These are phyloP conservation scores for Rhinichthys klamathensis DNA, from an alignment of 2,113 vertebrate species.

Conservation along the genomic window DNA sequence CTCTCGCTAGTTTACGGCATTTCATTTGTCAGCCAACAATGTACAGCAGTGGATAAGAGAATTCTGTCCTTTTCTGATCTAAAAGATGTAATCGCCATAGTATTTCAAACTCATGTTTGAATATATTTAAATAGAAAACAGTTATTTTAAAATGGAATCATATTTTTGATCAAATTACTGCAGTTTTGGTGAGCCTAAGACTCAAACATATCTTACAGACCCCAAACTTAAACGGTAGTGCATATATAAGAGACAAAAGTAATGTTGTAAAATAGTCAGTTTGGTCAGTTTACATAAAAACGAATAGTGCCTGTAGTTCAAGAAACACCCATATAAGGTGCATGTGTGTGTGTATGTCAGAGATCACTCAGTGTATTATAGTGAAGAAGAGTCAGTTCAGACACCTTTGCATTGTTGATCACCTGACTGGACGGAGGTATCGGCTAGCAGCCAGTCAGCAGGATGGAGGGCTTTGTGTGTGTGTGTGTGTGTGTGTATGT, in stretches of 20 bases:
- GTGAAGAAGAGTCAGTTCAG: not conserved
- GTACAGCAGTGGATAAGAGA: not conserved
- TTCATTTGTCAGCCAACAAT: not conserved
- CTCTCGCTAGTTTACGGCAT: not conserved
- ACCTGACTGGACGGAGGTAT: slow-evolving; percentile 20
- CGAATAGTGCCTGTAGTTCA: not conserved
- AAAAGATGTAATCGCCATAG: not conserved
- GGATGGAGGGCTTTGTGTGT: not conserved
- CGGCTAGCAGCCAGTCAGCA: slow-evolving; percentile 35
- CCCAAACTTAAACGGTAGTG: not conserved
- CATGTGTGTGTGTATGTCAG: not conserved
- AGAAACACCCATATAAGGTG: not conserved
- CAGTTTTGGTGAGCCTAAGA: not conserved
- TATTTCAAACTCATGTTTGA: not conserved
- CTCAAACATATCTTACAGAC: not conserved
- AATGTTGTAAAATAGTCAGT: not conserved
- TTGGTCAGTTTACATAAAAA: not conserved
- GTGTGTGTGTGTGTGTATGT: not conserved
- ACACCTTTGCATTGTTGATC: slow-evolving; percentile 13
- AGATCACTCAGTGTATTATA: not conserved
- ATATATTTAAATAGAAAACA: not conserved
- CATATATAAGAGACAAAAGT: not conserved
- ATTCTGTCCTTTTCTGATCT: not conserved
- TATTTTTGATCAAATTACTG: not conserved
- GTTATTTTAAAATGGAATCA: not conserved